A percentile compares a stretch with the other conserved stretches of the same genome.
phyloP scores from a whole-genome alignment of 1,140 invertebrate species.

The Anastatus disparis region DNA sequence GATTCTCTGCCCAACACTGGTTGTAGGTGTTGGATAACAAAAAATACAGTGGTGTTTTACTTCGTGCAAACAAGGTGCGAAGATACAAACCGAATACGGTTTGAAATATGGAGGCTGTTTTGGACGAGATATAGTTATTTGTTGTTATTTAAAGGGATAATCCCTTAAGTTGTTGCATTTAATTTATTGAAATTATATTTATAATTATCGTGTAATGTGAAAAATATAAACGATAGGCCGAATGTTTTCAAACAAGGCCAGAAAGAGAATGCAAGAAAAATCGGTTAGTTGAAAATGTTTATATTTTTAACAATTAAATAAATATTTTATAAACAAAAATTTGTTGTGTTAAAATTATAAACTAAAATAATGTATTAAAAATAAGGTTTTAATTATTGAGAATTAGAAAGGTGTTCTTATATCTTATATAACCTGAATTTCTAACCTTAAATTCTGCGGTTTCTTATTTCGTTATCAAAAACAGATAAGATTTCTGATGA shows the following conservation, averaged over 20 bases:
- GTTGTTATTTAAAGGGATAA: too few relatives aligned
- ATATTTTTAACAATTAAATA: neutral
- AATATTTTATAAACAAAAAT: too few relatives aligned
- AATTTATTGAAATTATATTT: too few relatives aligned
- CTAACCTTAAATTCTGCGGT: slow-evolving; percentile 41
- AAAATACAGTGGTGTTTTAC: too few relatives aligned
- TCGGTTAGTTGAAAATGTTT: slow-evolving; percentile 38
- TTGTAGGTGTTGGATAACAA: neutral
- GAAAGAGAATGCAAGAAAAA: slow-evolving; percentile 51
- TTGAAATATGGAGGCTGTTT: too few relatives aligned
- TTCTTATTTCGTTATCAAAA: slow-evolving; percentile 24
- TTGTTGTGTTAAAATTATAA: too few relatives aligned
- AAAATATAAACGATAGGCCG: neutral
- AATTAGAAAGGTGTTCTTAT: neutral
- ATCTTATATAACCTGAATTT: slow-evolving; percentile 41
- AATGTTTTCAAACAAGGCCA: neutral
- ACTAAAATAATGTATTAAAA: too few relatives aligned
- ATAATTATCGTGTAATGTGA: slow-evolving; percentile 5
- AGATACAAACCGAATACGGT: too few relatives aligned
- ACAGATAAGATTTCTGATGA: slow-evolving; percentile 31
- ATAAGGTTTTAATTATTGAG: neutral
- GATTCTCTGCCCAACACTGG: neutral
- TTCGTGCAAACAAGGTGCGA: too few relatives aligned
- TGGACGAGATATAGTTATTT: too few relatives aligned
- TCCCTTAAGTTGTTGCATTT: too few relatives aligned